Evolutionary conservation across 2,888 invertebrate species (phyloP), one percentile per base, ranked within the genome.

Genomic region (Thumatha senex): DNA sequence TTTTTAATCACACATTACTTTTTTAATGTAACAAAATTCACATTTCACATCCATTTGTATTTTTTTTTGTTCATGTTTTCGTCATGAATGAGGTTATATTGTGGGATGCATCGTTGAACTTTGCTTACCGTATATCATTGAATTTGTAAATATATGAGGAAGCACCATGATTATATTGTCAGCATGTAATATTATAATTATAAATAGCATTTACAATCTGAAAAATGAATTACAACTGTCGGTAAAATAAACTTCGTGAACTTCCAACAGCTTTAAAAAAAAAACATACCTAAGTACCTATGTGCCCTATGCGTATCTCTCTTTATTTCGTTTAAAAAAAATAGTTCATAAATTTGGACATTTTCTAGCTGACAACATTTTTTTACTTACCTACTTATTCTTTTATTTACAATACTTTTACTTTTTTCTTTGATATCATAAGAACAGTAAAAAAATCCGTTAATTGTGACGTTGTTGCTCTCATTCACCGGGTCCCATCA

Each of bases 401-500:
- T 24, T 24, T 24, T 24, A 24, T 24, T 24, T 24, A 24, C 18
- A 24, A 24, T 24, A 24, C 18, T 24, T 24, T 24, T 24, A 24
- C 3, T 24, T 24, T 24, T 39, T 39, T 39, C 11, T 39, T 39
- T 10, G 11, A 39, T 39, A 39, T 39, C 18, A 39, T 18, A n/a
- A 10, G 15, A 14, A 15, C 13, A 10, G 15, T 36, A 38, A 14
- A 18, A 10, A 39, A 18, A n/a, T n/a, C 11, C 39, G 2, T 18
- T 18, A 24, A 18, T 0, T 3, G 24, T 2, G 18, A 39, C 9
- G 7, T 0, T 18, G 31, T 36, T 36, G 15, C 10, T 18, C 18
- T 39, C 82, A 88, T 63, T 93, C 93, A 58, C 94, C 93, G 13
- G 98, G 97, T 51, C 95, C 96, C 68, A 98, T 94, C 81, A 98